These are phyloP conservation scores for Notocelia uddmanniana DNA, from an alignment of 2,888 invertebrate genomes.

Conservation along the genomic window DNA sequence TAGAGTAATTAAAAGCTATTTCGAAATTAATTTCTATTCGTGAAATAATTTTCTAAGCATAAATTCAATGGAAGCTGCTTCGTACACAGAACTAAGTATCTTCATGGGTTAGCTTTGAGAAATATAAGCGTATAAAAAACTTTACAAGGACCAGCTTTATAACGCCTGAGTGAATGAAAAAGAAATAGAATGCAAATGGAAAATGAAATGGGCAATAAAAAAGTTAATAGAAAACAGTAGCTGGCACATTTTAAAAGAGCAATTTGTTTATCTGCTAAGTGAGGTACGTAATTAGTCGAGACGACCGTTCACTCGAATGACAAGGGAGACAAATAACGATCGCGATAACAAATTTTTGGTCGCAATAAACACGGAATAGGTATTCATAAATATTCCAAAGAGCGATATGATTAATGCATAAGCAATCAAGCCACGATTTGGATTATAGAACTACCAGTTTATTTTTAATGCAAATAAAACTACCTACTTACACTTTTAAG, in stretches of 20 bases:
- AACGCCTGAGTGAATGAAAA: conserved; percentile 9
- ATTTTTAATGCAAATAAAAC: too few species aligned
- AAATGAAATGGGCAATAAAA: conserved; percentile 35
- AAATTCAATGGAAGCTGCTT: not conserved
- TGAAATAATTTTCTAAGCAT: conserved; percentile 51
- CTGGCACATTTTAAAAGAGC: conserved; percentile 48
- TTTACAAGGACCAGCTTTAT: conserved; percentile 3
- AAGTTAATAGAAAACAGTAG: conserved; percentile 36
- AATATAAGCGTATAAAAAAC: conserved; percentile 48
- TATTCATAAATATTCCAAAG: conserved; percentile 5
- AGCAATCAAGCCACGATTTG: not conserved
- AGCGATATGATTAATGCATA: not conserved
- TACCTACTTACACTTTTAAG: too few species aligned
- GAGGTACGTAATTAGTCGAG: conserved; percentile 50
- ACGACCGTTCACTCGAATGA: conserved; percentile 36
- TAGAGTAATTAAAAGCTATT: not conserved
- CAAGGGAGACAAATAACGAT: conserved; percentile 51
- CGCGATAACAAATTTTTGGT: conserved; percentile 49
- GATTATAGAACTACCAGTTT: not conserved
- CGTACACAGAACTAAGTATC: not conserved
- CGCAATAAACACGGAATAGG: conserved; percentile 38
- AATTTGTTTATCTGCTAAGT: conserved; percentile 55
- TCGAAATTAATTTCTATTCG: conserved; percentile 1
- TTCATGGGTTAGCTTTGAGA: not conserved
- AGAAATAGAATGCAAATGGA: conserved; percentile 17